Evolutionary conservation across 2,888 invertebrate genomes (phyloP).

Genomic region (Eurois occulta): DNA sequence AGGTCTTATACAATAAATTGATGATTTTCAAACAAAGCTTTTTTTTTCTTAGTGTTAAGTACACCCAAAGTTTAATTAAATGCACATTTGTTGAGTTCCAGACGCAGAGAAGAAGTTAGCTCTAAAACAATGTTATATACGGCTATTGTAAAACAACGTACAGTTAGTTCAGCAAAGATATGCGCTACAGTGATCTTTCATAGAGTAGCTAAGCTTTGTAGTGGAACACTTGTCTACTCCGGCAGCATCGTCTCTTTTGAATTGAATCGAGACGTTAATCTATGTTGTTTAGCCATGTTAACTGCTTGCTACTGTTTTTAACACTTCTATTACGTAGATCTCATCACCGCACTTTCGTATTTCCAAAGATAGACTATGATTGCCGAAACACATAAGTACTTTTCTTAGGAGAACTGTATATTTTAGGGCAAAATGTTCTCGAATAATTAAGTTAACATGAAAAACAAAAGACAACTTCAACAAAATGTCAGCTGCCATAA

Average conservation of each 20-base stretch:
- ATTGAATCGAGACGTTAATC: neutral
- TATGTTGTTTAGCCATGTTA: neutral
- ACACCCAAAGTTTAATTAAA: neutral
- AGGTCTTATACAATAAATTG: slow-evolving; percentile 80
- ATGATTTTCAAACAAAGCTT: neutral
- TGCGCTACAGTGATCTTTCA: too few relatives aligned
- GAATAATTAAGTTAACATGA: neutral
- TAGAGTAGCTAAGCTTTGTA: too few relatives aligned
- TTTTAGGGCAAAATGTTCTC: neutral
- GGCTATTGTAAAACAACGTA: neutral
- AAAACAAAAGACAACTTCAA: slow-evolving; percentile 27
- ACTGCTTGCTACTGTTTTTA: neutral
- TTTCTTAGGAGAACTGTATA: neutral
- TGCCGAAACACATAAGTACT: neutral
- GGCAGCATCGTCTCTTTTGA: neutral
- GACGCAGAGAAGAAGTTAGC: neutral
- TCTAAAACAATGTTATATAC: neutral
- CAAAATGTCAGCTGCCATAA: slow-evolving; percentile 13
- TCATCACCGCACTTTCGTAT: neutral
- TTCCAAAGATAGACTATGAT: neutral
- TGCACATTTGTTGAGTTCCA: neutral
- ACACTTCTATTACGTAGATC: neutral
- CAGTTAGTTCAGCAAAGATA: neutral
- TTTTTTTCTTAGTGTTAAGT: neutral
- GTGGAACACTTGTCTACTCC: too few relatives aligned